Base-by-base conservation (phyloP, 2,113 vertebrate species). In the Gambusia affinis region DNA sequence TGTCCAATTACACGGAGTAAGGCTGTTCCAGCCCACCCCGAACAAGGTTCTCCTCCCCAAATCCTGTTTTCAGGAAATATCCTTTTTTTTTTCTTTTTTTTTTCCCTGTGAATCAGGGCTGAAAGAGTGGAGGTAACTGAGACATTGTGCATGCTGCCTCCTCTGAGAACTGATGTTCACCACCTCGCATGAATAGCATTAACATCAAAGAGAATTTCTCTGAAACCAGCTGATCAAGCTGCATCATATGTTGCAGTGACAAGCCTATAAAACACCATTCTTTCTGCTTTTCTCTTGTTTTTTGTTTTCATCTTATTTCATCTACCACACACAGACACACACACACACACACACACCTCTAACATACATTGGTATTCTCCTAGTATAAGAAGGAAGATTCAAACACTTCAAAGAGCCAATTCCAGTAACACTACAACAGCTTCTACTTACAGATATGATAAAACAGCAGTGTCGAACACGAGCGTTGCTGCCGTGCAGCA, bases 151-250 rank as follows among this genome's bases (percentile, higher is more conserved):
- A 64, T 57, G 70, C 87, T 86, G 82, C 82, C 84, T 88, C 79
- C 87, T 83, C 77, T 62, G 81, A 89, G 72, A 87, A 77, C 72
- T 47, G 70, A 66, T 65, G 72, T 79, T 84, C 78, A 67, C 85
- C 76, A 88, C 87, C 87, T 88, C 88, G 88, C 83, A 88, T 77
- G 88, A 92, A 93, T 90, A 91, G 82, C 81, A 91, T 89, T 87
- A 91, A 89, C 89, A 89, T 93, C 90, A 93, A 90, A 92, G 76
- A 77, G 79, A 85, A 86, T 87, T 90, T 88, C 89, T 87, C 76
- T 76, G 84, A 92, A 90, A 78, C 81, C 89, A 89, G 88, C 89
- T 91, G 87, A 93, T 92, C 90, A 88, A 91, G 86, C 91, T 89
- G 76, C 86, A 91, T 86, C 89, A 85, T 84, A 88, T 83, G 81